Evolutionary conservation across 2,888 invertebrate genomes (phyloP), one percentile per base, ranked within the genome.

Genomic region (Brachyptera putata): DNA sequence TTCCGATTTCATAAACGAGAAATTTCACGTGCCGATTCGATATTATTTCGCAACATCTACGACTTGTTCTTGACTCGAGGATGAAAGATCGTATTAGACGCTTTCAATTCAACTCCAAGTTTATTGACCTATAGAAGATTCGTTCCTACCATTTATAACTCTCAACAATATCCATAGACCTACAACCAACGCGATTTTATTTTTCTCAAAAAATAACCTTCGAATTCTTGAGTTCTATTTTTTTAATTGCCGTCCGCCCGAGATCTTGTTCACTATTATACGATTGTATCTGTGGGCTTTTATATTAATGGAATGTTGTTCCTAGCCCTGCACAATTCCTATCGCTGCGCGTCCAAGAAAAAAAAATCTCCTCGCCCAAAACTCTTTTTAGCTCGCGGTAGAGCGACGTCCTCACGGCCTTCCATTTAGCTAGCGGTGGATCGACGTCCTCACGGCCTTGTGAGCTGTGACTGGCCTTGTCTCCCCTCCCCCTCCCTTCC

Each of bases 401-500:
- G 41, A 50, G 3, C 21, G 43, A 4, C 3, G 43, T 43, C 43
- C 43, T 14, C 46, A 18, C 57, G 26, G 41, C 46, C 48, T 46
- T 48, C 34, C 41, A 34, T n/a, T n/a, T n/a, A n/a, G n/a, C n/a
- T n/a, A 30, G 46, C 59, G 43, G 41, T 30, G 48, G 49, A 56
- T 9, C 53, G 53, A 14, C 36, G 53, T 21, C 53, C 53, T 53
- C 58, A n/a, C 58, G 49, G 57, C 58, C 58, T 58, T 58, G 61
- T 61, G 58, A n/a, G n/a, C n/a, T n/a, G n/a, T n/a, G n/a, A n/a
- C 53, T 55, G 58, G 55, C 61, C 61, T 61, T 61, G 61, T 25
- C 57, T 56, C 56, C 34, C 18, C 25, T 39, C 25, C 50, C 43
- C 55, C 41, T 14, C 13, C 49, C 30, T 34, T 14, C 34, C 14